These are phyloP conservation scores for Drosophila bunnanda DNA, from an alignment of 2,888 invertebrate genomes.

Conservation along the genomic window DNA sequence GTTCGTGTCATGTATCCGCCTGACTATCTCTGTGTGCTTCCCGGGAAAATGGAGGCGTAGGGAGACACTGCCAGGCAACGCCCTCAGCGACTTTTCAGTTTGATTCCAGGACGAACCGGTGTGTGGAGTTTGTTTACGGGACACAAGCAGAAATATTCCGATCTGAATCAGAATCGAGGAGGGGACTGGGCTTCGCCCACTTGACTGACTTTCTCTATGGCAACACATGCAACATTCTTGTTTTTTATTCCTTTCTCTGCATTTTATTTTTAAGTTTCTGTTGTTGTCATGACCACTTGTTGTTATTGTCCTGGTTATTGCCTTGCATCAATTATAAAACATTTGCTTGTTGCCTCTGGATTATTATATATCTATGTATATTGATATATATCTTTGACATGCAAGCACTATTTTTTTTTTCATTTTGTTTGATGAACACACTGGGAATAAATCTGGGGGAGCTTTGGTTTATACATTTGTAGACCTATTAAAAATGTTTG, in stretches of 20 bases:
- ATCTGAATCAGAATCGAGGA: not conserved
- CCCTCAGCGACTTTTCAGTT: constrained; percentile 52
- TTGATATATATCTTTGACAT: constrained; percentile 46
- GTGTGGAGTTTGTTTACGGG: constrained; percentile 63
- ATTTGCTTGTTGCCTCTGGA: constrained; percentile 43
- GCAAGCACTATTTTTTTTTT: constrained; percentile 47
- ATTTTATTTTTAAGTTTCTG: constrained; percentile 10
- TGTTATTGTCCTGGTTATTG: constrained; percentile 41
- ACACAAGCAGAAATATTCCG: constrained; percentile 36
- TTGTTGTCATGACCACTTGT: constrained; percentile 72
- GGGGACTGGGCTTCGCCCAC: constrained; percentile 11
- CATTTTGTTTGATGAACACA: constrained; percentile 10
- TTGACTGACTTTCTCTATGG: constrained; percentile 42
- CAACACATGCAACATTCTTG: constrained; percentile 46
- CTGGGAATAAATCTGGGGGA: constrained; percentile 6
- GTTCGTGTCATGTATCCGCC: constrained; percentile 45
- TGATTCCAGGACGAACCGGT: constrained; percentile 40
- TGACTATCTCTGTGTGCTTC: not conserved
- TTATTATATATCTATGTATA: constrained; percentile 12
- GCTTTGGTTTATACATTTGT: too few relatives aligned
- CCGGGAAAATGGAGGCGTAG: constrained; percentile 4
- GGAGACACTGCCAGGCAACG: constrained; percentile 59
- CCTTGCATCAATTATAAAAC: constrained; percentile 70
- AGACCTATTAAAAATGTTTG: not conserved
- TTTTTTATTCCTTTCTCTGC: constrained; percentile 6